Percentiles rank a stretch among this genome's conserved stretches.
These are phyloP conservation scores for Psittacus erithacus DNA, from an alignment of 2,113 vertebrate genomes.

Conservation along the genomic window DNA sequence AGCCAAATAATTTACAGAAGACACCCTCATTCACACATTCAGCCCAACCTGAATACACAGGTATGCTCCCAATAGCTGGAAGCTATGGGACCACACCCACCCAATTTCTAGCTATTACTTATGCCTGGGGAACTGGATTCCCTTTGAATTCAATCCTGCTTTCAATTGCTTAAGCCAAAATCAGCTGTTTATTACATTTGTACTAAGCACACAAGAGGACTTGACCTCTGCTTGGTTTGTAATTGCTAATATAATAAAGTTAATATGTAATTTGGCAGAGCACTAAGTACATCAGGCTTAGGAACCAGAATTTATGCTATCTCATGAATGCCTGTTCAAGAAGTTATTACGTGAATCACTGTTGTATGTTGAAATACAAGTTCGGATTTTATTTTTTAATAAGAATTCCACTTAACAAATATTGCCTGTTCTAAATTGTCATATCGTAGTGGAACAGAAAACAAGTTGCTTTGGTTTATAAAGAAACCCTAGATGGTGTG, in stretches of 20 bases:
- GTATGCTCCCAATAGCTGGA: not conserved
- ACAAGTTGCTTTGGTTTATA: not conserved
- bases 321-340: not conserved
- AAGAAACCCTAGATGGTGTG: not conserved
- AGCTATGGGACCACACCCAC: not conserved
- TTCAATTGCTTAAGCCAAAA: not conserved
- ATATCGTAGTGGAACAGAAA: not conserved
- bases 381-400: not conserved
- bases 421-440: not conserved
- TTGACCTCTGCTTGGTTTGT: not conserved
- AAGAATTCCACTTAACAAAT: not conserved
- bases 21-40: not conserved
- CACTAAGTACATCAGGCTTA: not conserved
- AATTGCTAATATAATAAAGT: not conserved
- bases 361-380: not conserved
- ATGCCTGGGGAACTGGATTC: not conserved
- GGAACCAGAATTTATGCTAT: not conserved
- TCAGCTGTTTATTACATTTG: not conserved
- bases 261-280: not conserved
- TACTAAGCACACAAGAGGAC: not conserved
- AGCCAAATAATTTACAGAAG: not conserved
- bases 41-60: not conserved
- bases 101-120: not conserved
- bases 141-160: accelerated
- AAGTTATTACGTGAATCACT: not conserved